Percentiles rank a stretch among this genome's conserved stretches.
phyloP scores from a whole-genome alignment of 1,140 invertebrate species.

The Metopolophium dirhodum region DNA sequence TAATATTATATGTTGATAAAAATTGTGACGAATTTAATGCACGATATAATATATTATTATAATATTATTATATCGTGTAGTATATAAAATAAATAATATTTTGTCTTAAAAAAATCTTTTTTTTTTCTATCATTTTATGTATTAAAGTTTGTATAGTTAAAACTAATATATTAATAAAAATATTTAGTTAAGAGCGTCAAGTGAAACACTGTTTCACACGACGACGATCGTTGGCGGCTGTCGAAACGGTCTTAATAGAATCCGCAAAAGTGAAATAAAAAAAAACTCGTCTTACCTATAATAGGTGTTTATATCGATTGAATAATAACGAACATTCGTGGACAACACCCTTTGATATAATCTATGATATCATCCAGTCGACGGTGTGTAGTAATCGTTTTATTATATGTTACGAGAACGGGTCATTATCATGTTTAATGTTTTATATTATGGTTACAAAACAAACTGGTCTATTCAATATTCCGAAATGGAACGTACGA shows the following conservation, averaged over 20 bases:
- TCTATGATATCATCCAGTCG: slow-evolving; percentile 8
- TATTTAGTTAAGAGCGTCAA: neutral
- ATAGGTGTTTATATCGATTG: neutral
- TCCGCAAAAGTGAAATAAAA: neutral
- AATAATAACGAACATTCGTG: neutral
- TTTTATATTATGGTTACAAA: slow-evolving; percentile 2
- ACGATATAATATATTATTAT: neutral
- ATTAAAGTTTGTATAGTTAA: neutral
- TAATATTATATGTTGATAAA: neutral
- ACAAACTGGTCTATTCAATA: neutral
- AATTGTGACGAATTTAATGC: slow-evolving; percentile 2
- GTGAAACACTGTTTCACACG: neutral
- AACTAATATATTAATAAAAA: neutral
- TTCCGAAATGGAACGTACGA: neutral
- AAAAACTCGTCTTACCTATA: neutral
- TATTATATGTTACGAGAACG: neutral
- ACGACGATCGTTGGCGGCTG: neutral
- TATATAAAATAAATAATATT: slow-evolving; percentile 21
- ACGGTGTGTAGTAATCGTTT: neutral
- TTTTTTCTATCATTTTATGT: neutral
- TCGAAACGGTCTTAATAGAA: neutral
- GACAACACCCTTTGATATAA: neutral
- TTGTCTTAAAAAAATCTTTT: neutral
- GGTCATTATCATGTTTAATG: neutral
- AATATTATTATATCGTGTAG: neutral